A percentile compares a stretch with the other conserved stretches of the same genome.
Evolutionary conservation across 2,797 vertebrate genomes (phyloP).

Genomic region (Echiichthys vipera): DNA sequence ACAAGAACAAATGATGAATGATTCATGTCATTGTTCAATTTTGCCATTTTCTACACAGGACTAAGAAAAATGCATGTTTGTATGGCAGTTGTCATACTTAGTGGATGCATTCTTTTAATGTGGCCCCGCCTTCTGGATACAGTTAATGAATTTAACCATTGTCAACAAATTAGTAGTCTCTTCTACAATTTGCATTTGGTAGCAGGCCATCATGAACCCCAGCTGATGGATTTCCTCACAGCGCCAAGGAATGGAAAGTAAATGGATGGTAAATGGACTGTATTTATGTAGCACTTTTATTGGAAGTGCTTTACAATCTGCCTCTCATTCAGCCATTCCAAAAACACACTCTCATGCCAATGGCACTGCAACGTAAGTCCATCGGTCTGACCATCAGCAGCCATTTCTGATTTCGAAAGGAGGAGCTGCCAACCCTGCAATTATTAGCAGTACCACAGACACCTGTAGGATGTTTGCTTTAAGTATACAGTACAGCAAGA

Average conservation of each 20-base stretch:
- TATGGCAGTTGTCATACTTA: neutral
- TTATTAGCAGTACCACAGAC: neutral
- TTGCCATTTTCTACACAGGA: neutral
- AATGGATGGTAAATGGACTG: neutral
- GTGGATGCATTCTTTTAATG: neutral
- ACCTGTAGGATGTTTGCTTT: neutral
- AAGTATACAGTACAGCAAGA: no score
- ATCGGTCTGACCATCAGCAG: neutral
- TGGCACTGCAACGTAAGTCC: neutral
- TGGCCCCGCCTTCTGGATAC: neutral
- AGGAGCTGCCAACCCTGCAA: neutral
- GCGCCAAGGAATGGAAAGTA: neutral
- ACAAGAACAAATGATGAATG: neutral
- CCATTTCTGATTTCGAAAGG: neutral
- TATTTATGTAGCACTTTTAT: slow-evolving; percentile 6
- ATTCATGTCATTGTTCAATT: neutral
- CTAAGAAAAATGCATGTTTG: neutral
- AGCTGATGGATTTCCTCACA: slow-evolving; percentile 1
- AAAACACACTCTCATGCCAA: neutral
- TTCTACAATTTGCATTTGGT: neutral
- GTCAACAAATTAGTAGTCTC: neutral
- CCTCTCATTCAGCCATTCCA: neutral
- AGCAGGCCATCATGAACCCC: neutral
- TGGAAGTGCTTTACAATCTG: slow-evolving; percentile 5
- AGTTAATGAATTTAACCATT: neutral